Conservation (phyloP, 2,797 vertebrate species). For the Hypotaenidia philippensis region DNA sequence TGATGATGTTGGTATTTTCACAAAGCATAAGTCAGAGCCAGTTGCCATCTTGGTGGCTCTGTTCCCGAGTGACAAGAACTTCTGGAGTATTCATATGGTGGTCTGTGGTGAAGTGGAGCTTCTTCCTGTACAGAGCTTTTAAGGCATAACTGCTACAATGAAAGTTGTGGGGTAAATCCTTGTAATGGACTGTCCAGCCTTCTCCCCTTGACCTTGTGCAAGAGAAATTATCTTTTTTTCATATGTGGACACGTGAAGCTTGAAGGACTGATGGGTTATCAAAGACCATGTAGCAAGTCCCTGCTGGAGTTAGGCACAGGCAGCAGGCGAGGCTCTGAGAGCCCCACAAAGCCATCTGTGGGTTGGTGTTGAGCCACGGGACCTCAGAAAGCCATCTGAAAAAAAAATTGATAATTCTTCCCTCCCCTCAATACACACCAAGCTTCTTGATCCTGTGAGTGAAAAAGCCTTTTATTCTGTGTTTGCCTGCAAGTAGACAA, state of each 20-base stretch:
- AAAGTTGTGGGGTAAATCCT: not conserved
- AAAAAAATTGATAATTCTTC: not conserved
- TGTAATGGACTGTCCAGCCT: not conserved
- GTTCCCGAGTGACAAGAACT: not conserved
- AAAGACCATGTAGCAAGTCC: not conserved
- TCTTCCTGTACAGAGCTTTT: not conserved
- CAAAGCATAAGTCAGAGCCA: not conserved
- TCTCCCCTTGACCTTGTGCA: too few species aligned
- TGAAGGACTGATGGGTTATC: not conserved
- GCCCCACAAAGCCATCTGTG: not conserved
- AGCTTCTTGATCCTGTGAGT: constrained; percentile 9
- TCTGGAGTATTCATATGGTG: not conserved
- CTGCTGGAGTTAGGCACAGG: not conserved
- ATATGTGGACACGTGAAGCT: not conserved
- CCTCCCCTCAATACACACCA: not conserved
- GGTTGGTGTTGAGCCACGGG: not conserved
- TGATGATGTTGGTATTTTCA: not conserved
- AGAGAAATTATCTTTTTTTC: not conserved
- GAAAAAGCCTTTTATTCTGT: constrained; percentile 25
- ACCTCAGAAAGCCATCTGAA: constrained; percentile 4
- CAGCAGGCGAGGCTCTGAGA: not conserved
- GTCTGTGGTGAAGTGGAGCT: not conserved
- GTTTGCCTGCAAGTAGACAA: constrained; percentile 16
- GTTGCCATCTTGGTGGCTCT: not conserved
- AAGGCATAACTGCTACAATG: not conserved